These are phyloP conservation scores for Lepidurus packardi DNA, from an alignment of 1,140 invertebrate genomes.

Conservation along the genomic window DNA sequence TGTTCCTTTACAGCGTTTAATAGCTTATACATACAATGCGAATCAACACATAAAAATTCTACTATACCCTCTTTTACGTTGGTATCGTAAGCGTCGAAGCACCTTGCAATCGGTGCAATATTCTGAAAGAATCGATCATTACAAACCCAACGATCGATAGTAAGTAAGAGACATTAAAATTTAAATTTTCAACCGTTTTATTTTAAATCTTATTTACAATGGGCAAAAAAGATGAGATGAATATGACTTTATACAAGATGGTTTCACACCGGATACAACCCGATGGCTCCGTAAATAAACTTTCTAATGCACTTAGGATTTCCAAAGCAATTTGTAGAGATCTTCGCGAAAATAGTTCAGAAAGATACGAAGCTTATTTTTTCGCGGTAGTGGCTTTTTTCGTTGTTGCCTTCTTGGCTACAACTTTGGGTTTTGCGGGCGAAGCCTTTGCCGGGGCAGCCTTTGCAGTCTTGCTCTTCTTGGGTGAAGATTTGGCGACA, in stretches of 20 bases:
- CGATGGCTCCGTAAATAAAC: neutral
- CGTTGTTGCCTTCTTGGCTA: conserved; percentile 29
- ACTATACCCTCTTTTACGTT: no score
- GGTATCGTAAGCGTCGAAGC: no score
- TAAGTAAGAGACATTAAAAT: neutral
- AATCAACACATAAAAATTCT: no score
- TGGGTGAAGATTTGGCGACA: conserved; percentile 34
- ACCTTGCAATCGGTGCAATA: no score
- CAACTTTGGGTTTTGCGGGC: neutral
- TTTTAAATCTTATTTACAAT: conserved; percentile 10
- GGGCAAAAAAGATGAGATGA: conserved; percentile 21
- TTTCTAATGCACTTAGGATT: conserved; percentile 16
- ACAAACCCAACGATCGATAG: neutral
- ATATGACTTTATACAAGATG: conserved; percentile 15
- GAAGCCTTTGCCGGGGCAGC: conserved; percentile 16
- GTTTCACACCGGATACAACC: neutral
- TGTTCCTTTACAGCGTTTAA: no score
- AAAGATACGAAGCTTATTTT: conserved; percentile 23
- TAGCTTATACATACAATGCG: no score
- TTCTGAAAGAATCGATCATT: neutral
- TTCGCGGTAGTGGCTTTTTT: conserved; percentile 32
- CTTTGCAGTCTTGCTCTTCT: conserved; percentile 30
- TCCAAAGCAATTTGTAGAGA: neutral
- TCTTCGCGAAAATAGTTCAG: conserved; percentile 15
- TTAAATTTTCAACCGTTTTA: neutral